Evolutionary conservation across 2,113 vertebrate genomes (phyloP).

Genomic region (Periophthalmus modestus): DNA sequence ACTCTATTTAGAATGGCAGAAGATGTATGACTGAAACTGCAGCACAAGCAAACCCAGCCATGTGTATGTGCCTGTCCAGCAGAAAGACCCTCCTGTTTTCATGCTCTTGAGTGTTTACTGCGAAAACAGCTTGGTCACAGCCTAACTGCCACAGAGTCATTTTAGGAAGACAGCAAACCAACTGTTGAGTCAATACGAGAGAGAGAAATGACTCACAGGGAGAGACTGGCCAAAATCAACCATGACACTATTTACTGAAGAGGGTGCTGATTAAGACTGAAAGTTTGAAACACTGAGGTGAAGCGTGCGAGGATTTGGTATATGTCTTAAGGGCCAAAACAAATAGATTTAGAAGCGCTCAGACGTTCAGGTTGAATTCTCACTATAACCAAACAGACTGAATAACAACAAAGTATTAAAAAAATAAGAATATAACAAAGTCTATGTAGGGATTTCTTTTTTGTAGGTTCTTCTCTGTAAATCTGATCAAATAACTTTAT

Average conservation of each 20-base stretch:
- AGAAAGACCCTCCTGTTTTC: constrained; percentile 17
- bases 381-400: not conserved
- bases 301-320: constrained; percentile 30
- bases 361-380: not conserved
- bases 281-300: constrained; percentile 2
- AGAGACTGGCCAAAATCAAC: constrained; percentile 20
- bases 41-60: not conserved
- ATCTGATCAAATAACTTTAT: too few species aligned
- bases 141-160: constrained; percentile 61
- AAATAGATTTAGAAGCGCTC: not conserved
- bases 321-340: not conserved
- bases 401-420: not conserved
- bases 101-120: constrained; percentile 5
- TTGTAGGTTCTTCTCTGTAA: too few species aligned
- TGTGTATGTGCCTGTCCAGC: constrained; percentile 8
- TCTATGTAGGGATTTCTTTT: too few species aligned
- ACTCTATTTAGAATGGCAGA: constrained; percentile 20
- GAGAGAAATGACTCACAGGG: constrained; percentile 51
- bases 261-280: constrained; percentile 42
- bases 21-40: constrained; percentile 21
- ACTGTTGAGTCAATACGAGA: constrained; percentile 45
- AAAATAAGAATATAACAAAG: too few species aligned
- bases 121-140: constrained; percentile 38
- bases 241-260: constrained; percentile 13
- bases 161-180: constrained; percentile 27